These are phyloP conservation scores for Triops cancriformis DNA, from an alignment of 1,140 invertebrate genomes.

Conservation along the genomic window DNA sequence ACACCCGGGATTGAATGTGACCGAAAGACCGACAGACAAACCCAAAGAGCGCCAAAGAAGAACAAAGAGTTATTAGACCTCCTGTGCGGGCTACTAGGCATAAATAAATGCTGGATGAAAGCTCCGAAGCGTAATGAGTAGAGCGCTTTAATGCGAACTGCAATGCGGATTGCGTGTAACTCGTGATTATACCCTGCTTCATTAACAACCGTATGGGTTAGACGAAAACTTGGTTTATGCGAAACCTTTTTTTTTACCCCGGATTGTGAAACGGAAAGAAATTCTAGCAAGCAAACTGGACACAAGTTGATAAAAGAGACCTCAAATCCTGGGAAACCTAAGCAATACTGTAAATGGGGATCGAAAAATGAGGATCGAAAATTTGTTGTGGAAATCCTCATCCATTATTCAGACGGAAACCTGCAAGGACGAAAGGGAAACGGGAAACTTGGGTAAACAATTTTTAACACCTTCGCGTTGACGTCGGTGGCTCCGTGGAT, in stretches of 20 bases:
- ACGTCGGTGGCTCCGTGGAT: not conserved
- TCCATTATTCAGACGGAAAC: not conserved
- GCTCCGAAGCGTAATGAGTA: not conserved
- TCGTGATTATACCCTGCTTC: no score
- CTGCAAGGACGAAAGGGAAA: not conserved
- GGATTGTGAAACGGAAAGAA: no score
- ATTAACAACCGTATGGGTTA: no score
- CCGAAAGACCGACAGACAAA: not conserved
- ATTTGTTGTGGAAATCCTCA: not conserved
- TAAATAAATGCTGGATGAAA: constrained; percentile 7
- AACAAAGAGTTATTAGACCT: not conserved
- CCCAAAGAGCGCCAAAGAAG: not conserved
- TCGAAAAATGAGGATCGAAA: no score
- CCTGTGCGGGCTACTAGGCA: not conserved
- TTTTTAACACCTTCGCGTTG: not conserved
- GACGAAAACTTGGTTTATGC: no score
- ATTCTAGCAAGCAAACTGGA: no score
- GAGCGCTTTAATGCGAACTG: not conserved
- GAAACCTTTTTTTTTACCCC: no score
- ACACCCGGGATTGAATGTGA: not conserved
- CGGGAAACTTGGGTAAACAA: not conserved
- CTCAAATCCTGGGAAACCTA: no score
- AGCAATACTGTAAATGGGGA: no score
- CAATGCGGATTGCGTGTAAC: no score
- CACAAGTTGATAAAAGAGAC: no score